Evolutionary conservation across 2,113 vertebrate genomes (phyloP).

Genomic region (Sialia sialis): DNA sequence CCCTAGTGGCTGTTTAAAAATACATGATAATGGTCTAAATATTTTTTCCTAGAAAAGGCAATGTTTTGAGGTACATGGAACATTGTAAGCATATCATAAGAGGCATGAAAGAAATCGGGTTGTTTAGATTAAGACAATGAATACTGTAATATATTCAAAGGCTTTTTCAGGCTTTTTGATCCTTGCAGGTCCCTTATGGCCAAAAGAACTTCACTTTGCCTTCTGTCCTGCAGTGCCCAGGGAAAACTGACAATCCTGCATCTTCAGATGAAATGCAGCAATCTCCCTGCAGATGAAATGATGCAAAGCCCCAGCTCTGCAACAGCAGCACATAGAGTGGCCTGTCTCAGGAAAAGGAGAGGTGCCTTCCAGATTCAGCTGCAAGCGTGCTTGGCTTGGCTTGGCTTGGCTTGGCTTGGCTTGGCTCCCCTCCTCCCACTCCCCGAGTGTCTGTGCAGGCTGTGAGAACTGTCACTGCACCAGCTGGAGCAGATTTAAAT

Average conservation of each 20-base stretch:
- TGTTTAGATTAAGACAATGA: background rate
- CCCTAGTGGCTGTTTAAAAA: background rate
- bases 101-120: background rate
- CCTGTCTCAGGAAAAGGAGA: background rate
- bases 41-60: background rate
- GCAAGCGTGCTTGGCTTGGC: background rate
- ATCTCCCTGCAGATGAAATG: background rate
- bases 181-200: background rate
- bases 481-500: slow-evolving; percentile 8
- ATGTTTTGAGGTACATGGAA: background rate
- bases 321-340: background rate
- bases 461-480: background rate
- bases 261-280: background rate
- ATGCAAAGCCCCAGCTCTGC: background rate
- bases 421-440: background rate
- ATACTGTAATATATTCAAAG: background rate
- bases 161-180: background rate
- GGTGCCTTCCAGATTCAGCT: background rate
- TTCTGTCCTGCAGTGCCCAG: background rate
- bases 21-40: background rate
- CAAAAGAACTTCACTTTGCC: background rate
- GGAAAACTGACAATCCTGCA: background rate
- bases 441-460: background rate
- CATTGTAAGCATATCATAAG: background rate
- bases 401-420: background rate